Conservation (phyloP, 2,113 vertebrate species). For the Mesitornis unicolor region DNA sequence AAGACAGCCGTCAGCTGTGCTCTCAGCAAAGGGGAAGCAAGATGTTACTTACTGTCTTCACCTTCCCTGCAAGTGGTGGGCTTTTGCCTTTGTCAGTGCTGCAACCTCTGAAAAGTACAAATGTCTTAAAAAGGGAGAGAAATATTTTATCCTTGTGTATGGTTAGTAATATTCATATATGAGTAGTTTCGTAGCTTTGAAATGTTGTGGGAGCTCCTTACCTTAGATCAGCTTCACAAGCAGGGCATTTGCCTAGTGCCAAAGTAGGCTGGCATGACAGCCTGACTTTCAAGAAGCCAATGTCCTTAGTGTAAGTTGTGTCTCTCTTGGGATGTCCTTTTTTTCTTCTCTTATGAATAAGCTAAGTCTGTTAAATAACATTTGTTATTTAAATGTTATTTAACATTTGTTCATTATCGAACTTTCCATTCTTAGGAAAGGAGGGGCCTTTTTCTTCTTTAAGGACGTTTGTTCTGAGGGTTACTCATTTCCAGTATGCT, state of each 20-base stretch:
- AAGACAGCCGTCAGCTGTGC: neutral
- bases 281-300: neutral
- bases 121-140: neutral
- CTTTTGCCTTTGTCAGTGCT: neutral
- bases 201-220: neutral
- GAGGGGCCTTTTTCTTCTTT: neutral
- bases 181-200: neutral
- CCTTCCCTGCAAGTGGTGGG: neutral
- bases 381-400: no score
- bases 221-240: neutral
- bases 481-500: neutral
- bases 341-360: neutral
- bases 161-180: neutral
- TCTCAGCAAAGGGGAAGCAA: neutral
- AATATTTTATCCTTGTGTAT: neutral
- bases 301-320: neutral
- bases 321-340: neutral
- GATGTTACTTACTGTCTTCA: neutral
- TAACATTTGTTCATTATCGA: rapidly evolving
- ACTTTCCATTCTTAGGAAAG: neutral
- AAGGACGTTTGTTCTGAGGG: neutral
- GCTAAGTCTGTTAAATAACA: neutral
- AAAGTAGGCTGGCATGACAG: neutral
- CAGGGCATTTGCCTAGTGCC: neutral
- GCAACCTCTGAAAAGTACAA: neutral